Evolutionary conservation across 1,140 invertebrate species (phyloP), one percentile per base, ranked within the genome.

Genomic region (Hyposmocoma kahamanoa): DNA sequence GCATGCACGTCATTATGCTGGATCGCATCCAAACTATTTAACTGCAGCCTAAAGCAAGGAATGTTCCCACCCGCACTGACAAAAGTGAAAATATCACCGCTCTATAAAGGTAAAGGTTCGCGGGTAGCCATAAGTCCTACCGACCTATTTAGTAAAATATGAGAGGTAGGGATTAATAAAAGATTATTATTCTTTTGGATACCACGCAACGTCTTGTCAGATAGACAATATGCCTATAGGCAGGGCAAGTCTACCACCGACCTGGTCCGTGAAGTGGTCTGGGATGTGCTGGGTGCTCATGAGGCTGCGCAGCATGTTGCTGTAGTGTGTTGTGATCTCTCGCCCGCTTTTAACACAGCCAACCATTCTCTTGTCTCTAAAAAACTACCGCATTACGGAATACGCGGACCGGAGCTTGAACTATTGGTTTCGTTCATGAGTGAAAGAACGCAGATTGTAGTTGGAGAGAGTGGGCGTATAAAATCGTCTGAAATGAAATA

Each of bases 211-310:
- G n/a, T n/a, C n/a, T n/a, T n/a, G n/a, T 42, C 41, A 3, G 43
- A 45, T 13, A 30, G 43, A 19, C 43, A 45, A 18, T 45, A 45
- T 18, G 43, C 43, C 0, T 45, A 45, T 19, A n/a, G 26, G 15
- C 24, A n/a, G 18, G 43, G 43, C 1, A 15, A 28, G 26, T n/a
- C 24, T 19, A 30, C 43, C 11, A 34, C 18, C 11, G 43, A 30
- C 30, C 26, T 45, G 6, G 43, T 45, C 15, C 43, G 43, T 8
- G 43, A 45, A 20, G 26, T 45, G 10, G 19, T 45, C 5, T 32
- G 43, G 24, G 1, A 15, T 1, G 43, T 45, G 17, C 5, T 45
- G 43, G 18, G 30, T n/a, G 43, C 43, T 13, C 43, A 28, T 9
- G 43, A 45, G 19, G 26, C 26, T 11, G 19, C 19, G 11, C 43